Evolutionary conservation across 1,140 invertebrate species (phyloP).

Genomic region (Pantala flavescens): DNA sequence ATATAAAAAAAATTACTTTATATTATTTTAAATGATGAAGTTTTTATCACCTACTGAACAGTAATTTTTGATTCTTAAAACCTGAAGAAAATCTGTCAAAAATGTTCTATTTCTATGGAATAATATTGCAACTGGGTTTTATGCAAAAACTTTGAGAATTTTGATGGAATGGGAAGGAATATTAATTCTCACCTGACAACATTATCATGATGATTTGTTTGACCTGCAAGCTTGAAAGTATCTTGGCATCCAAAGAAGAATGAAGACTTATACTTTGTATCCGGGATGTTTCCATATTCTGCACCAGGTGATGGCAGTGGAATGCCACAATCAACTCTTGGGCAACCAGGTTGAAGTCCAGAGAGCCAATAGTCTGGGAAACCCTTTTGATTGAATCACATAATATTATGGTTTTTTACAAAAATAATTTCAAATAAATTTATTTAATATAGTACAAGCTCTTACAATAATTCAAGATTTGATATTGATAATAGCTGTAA

Average conservation of each 20-base stretch:
- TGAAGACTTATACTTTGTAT: constrained; percentile 81
- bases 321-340: constrained; percentile 73
- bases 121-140: background rate
- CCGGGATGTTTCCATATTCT: constrained; percentile 75
- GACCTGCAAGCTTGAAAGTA: constrained; percentile 86
- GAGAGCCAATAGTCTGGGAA: constrained; percentile 87
- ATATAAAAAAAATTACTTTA: too few relatives aligned
- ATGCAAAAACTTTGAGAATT: background rate
- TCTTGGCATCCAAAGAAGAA: constrained; percentile 96
- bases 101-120: background rate
- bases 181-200: constrained; percentile 52
- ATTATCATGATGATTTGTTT: constrained; percentile 82
- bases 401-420: constrained; percentile 7
- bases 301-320: constrained; percentile 84
- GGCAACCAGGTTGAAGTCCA: constrained; percentile 72
- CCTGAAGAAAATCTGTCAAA: too few relatives aligned
- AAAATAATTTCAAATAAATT: constrained; percentile 5
- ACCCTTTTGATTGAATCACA: constrained; percentile 35
- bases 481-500: background rate
- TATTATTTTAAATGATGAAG: too few relatives aligned
- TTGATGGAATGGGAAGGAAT: too few relatives aligned
- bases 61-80: too few relatives aligned
- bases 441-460: constrained; percentile 6
- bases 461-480: constrained; percentile 16
- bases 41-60: too few relatives aligned